phyloP scores from a whole-genome alignment of 2,888 invertebrate species.

The Tribolium freemani region DNA sequence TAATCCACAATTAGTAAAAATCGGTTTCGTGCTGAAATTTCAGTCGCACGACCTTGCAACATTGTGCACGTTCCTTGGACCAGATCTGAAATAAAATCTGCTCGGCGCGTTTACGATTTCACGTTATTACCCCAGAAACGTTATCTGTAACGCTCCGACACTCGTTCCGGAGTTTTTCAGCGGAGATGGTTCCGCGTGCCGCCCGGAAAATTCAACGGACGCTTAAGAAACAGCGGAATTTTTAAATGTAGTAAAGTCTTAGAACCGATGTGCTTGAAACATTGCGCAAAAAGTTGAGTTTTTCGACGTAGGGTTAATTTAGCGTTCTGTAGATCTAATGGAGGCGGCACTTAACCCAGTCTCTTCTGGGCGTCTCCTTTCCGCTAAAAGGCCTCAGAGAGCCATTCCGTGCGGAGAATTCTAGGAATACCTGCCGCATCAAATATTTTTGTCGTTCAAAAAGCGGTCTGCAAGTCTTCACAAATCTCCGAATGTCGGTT shows the following conservation, averaged over 20 bases:
- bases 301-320: background rate
- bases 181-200: background rate
- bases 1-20: background rate
- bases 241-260: too few relatives aligned
- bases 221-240: too few relatives aligned
- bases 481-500: background rate
- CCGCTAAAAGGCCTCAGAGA: conserved; percentile 14
- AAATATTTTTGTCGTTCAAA: conserved; percentile 20
- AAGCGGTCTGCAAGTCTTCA: background rate
- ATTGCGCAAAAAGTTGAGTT: background rate
- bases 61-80: conserved; percentile 32
- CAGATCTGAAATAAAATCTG: conserved; percentile 43
- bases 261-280: too few relatives aligned
- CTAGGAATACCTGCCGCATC: conserved; percentile 4
- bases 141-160: conserved; percentile 37
- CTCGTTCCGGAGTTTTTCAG: conserved; percentile 26
- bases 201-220: conserved; percentile 7
- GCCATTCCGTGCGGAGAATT: background rate
- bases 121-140: conserved; percentile 39
- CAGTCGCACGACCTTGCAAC: conserved; percentile 30
- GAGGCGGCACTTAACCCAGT: background rate
- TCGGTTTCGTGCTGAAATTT: conserved; percentile 17
- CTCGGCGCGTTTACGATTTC: conserved; percentile 37
- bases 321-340: background rate
- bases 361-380: conserved; percentile 2